Base-by-base conservation (phyloP, 2,888 invertebrate genomes). In the Pelosia muscerda region DNA sequence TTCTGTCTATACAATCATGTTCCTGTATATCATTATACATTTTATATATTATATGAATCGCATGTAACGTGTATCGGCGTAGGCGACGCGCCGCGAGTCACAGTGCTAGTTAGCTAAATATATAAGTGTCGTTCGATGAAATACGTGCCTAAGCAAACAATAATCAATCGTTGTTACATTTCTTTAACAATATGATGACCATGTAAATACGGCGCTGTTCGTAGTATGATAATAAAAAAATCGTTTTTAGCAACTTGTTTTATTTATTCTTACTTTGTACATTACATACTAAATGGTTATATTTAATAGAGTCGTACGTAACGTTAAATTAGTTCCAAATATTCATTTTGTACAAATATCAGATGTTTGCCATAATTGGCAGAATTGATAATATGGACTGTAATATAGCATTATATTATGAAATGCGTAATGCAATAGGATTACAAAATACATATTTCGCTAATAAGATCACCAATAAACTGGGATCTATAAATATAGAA, bases 151-250 rank as follows among this genome's bases (percentile, higher is more conserved):
- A 93, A 93, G 88, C 88, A 88, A 91, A 89, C 88, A 88, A 90
- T 90, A 88, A 90, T 86, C 81, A 84, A 88, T 90, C 91, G 90
- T 91, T 90, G 95, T 95, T 95, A 94, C 94, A 94, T 95, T 94
- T 95, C 94, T 92, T 91, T 94, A 93, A 92, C 94, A 94, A 94
- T 94, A 94, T 94, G 89, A 92, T 89, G 90, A 92, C 90, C 89
- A 92, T 94, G 94, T 94, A 94, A 92, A 93, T 94, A 93, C 93
- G 92, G 92, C 94, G 93, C 95, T 93, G 94, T 95, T 94, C 93
- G 94, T 94, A 94, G 93, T 92, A 91, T 92, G 90, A 90, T 92
- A 94, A 93, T 93, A 93, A 90, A 86, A 62, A 88, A 92, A 89
- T 89, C 89, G 92, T 94, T 92, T 92, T 93, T 94, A 93, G 89